A percentile compares a stretch with the other conserved stretches of the same genome.
Evolutionary conservation across 2,888 invertebrate genomes (phyloP).

Genomic region (Apeira syringaria): DNA sequence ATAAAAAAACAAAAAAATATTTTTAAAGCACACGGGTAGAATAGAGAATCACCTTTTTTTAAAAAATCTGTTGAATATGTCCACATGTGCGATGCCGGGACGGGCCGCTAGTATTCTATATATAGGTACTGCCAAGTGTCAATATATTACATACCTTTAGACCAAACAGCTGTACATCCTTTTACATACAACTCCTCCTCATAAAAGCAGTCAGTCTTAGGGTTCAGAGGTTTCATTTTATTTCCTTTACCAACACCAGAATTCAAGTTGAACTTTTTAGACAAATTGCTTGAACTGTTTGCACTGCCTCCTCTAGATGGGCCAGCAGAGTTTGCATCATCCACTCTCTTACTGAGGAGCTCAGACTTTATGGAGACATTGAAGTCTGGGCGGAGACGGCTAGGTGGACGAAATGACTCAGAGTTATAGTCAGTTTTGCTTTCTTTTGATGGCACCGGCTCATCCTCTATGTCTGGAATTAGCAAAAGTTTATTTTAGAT

Average conservation of each 20-base stretch:
- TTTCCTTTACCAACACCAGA: slow-evolving; percentile 39
- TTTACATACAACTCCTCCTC: slow-evolving; percentile 96
- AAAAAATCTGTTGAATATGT: too few species aligned
- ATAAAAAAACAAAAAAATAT: too few species aligned
- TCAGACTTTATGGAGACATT: slow-evolving; percentile 76
- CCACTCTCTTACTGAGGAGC: slow-evolving; percentile 53
- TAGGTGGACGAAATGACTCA: slow-evolving; percentile 67
- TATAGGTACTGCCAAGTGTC: too few species aligned
- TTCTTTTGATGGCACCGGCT: slow-evolving; percentile 53
- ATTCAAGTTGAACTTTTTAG: slow-evolving; percentile 67
- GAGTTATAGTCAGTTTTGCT: slow-evolving; percentile 60
- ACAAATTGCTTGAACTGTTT: slow-evolving; percentile 74
- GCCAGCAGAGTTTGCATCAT: slow-evolving; percentile 51
- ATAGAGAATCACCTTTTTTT: too few species aligned
- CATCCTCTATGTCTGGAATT: slow-evolving; percentile 58
- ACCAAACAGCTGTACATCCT: slow-evolving; percentile 93
- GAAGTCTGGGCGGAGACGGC: slow-evolving; percentile 70
- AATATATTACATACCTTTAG: slow-evolving; percentile 74
- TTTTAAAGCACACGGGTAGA: too few species aligned
- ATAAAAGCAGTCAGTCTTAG: slow-evolving; percentile 74
- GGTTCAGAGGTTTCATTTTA: slow-evolving; percentile 54
- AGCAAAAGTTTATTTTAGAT: too few species aligned
- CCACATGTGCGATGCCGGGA: too few species aligned
- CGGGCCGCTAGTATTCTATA: too few species aligned
- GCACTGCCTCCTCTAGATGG: slow-evolving; percentile 65